Conservation (phyloP, 1,140 invertebrate species). For the Ips nitidus region DNA sequence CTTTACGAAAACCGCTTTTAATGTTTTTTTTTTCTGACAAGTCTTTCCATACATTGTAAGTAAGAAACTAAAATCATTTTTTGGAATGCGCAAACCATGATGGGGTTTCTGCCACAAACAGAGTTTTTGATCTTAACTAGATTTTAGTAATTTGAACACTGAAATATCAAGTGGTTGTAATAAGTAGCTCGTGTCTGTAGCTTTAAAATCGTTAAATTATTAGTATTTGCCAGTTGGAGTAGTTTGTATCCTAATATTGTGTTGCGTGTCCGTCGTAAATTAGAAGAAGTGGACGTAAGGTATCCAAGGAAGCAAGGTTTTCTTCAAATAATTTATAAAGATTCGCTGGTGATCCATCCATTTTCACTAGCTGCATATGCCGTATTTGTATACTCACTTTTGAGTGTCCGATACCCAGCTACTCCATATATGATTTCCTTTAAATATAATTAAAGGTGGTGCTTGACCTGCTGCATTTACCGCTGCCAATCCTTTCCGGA, state of each 20-base stretch:
- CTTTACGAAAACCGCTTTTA: not conserved
- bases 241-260: constrained; percentile 8
- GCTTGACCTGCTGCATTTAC: not conserved
- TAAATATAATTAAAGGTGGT: not conserved
- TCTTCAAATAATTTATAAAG: constrained; percentile 4
- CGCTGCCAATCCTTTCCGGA: too few species aligned
- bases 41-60: not conserved
- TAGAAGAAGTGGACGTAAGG: not conserved
- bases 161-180: constrained; percentile 7
- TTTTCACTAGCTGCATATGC: too few species aligned
- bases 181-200: constrained; percentile 3
- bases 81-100: not conserved
- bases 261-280: constrained; percentile 10
- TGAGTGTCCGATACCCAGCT: not conserved
- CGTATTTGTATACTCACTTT: constrained; percentile 7
- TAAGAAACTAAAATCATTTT: not conserved
- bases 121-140: not conserved
- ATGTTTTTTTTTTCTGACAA: not conserved
- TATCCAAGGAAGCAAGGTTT: not conserved
- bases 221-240: not conserved
- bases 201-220: constrained; percentile 9
- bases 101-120: not conserved
- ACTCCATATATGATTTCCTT: too few species aligned
- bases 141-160: constrained; percentile 9
- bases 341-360: not conserved